phyloP scores from a whole-genome alignment of 2,113 vertebrate species.

The Chaetorhynchus papuensis region DNA sequence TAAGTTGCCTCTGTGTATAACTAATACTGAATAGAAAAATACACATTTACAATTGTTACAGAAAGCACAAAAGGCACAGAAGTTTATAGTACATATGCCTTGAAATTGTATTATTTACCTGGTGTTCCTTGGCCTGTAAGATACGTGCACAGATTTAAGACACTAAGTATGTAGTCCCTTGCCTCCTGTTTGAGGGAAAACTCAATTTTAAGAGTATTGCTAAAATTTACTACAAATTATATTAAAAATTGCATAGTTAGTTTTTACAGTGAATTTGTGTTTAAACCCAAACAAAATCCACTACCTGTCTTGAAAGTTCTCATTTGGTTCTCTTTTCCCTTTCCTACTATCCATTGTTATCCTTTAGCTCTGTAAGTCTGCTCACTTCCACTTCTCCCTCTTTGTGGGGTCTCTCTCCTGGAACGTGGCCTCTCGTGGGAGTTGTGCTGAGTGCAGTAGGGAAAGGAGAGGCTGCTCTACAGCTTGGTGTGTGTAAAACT shows the following conservation, averaged over 20 bases:
- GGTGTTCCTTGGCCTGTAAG: neutral
- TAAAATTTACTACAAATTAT: neutral
- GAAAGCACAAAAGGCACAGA: neutral
- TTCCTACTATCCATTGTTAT: neutral
- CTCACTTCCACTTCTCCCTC: neutral
- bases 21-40: neutral
- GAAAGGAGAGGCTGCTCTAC: neutral
- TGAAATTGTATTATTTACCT: neutral
- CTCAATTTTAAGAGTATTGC: neutral
- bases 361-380: neutral
- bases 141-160: neutral
- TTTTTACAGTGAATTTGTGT: neutral
- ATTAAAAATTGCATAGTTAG: neutral
- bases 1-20: neutral
- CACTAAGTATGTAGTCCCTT: neutral
- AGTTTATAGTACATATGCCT: neutral
- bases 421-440: neutral
- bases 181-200: neutral
- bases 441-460: neutral
- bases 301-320: neutral
- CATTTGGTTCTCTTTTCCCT: neutral
- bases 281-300: neutral
- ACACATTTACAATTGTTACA: neutral
- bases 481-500: neutral
- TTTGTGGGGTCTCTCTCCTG: neutral